A percentile compares a stretch with the other conserved stretches of the same genome.
These are phyloP conservation scores for Conops quadrifasciatus DNA, from an alignment of 2,888 invertebrate species.

Conservation along the genomic window DNA sequence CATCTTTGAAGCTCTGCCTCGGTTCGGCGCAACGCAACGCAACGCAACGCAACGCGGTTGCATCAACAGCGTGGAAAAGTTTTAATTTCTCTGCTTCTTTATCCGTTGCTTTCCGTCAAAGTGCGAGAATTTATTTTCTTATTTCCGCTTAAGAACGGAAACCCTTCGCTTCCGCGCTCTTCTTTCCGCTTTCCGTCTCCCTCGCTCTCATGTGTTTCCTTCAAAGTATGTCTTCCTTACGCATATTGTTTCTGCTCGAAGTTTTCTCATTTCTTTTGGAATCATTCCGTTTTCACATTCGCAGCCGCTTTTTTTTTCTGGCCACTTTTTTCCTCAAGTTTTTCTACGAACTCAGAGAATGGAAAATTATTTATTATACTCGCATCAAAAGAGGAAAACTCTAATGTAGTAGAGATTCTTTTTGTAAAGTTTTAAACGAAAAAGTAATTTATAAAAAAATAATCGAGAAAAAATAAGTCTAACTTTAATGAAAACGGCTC, in stretches of 20 bases:
- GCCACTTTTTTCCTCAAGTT: no score
- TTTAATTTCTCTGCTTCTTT: slow-evolving; percentile 1
- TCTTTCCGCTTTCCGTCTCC: neutral
- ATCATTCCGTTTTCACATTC: neutral
- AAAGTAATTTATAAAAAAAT: no score
- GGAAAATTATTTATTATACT: no score
- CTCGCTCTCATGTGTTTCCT: neutral
- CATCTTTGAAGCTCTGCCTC: no score
- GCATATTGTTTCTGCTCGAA: neutral
- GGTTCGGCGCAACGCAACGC: no score
- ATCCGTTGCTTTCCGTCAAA: neutral
- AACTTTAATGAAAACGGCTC: no score
- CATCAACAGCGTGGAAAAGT: neutral
- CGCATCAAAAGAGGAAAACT: no score
- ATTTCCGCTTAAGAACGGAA: neutral
- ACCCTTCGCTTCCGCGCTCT: neutral
- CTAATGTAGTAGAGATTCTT: no score
- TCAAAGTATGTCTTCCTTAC: neutral
- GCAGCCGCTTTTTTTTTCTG: no score
- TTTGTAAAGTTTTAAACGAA: no score
- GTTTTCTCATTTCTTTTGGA: neutral
- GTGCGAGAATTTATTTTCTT: neutral
- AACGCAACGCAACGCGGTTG: neutral
- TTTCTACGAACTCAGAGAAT: no score
- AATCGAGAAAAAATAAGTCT: no score